phyloP scores from a whole-genome alignment of 2,113 vertebrate genomes.

The Tamias sibiricus region DNA sequence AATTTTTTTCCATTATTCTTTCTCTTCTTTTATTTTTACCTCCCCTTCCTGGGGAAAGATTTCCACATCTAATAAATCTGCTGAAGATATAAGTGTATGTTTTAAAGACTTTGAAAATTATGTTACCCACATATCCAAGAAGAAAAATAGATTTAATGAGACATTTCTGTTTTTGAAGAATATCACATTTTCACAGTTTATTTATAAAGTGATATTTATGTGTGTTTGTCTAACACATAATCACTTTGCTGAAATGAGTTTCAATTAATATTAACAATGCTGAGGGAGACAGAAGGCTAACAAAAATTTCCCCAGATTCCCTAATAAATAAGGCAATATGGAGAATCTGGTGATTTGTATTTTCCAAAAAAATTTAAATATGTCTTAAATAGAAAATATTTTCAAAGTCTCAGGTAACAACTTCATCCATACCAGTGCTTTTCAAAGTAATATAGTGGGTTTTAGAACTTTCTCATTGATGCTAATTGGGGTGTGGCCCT shows the following conservation, averaged over 20 bases:
- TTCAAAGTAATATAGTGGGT: background rate
- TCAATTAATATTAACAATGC: background rate
- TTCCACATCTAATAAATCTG: background rate
- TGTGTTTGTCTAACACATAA: background rate
- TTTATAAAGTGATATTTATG: constrained; percentile 51
- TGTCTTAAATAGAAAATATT: constrained; percentile 33
- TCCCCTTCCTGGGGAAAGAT: background rate
- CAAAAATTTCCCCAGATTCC: background rate
- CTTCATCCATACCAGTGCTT: background rate
- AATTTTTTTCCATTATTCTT: background rate
- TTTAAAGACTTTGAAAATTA: constrained; percentile 1
- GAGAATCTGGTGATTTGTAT: background rate
- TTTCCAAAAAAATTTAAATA: constrained; percentile 5
- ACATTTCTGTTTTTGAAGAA: constrained; percentile 50
- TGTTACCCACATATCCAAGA: background rate
- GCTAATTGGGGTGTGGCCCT: background rate
- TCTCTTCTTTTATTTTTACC: background rate
- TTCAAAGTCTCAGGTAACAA: background rate
- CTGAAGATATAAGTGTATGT: background rate
- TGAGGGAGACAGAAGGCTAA: background rate
- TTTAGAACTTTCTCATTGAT: background rate
- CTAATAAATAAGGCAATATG: background rate
- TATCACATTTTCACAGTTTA: constrained; percentile 50
- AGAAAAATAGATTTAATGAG: background rate
- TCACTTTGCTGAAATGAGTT: background rate